Evolutionary conservation across 2,888 invertebrate genomes (phyloP), one percentile per base, ranked within the genome.

Genomic region (Ormyrus pomaceus): DNA sequence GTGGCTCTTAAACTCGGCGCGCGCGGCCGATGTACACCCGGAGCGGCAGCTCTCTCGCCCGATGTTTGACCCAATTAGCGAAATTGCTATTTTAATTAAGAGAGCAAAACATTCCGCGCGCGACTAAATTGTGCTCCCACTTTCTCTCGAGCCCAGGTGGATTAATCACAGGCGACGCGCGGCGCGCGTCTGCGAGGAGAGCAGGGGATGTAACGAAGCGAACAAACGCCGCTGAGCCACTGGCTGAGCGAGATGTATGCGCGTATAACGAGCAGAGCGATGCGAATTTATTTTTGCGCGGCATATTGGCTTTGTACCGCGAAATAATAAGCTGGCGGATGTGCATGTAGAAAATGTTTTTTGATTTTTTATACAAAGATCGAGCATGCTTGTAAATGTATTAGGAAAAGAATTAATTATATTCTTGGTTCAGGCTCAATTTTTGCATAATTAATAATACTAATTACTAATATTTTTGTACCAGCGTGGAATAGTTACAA

Each of bases 81-180:
- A 82, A 84, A 85, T 83, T 83, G 81, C 84, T 84, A 84, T 85
- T 84, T 83, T 86, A 86, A 86, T 86, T 84, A 85, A 86, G 82
- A 83, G 83, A 79, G 83, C 79, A 82, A 85, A 86, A 85, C 85
- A 84, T 84, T 85, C 79, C 80, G 80, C 73, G 65, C 62, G 10
- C 64, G 45, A 66, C 66, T 73, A 53, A 61, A 68, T 76, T 71
- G 64, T 69, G 61, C 71, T 53, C 34, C 0, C 10, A 61, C 48
- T 68, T 68, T 79, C 59, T 11, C 64, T 72, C 62, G 71, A 64
- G n/a, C 50, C 45, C 46, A 71, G 48, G 62, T 62, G 71, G 81
- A 82, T 84, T 86, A 85, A 86, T 86, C 83, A 84, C 84, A 85
- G 83, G 84, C 84, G 83, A 82, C 79, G 79, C n/a, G 10, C n/a